Evolutionary conservation across 2,113 vertebrate species (phyloP), one percentile per base, ranked within the genome.

Genomic region (Lanius collurio): DNA sequence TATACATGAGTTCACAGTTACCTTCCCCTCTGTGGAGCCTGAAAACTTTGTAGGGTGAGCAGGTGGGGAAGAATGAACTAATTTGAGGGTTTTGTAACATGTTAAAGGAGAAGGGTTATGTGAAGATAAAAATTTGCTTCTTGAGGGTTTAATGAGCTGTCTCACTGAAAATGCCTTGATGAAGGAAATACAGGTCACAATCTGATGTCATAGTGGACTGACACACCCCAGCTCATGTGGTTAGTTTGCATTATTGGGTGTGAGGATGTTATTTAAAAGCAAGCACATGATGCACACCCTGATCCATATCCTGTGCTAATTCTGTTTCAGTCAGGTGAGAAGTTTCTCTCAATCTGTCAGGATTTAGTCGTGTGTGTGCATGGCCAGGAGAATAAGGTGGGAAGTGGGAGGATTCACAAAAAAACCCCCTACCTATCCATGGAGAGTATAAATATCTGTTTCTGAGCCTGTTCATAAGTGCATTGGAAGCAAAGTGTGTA

Each of bases 181-280:
- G 11, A 28, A 57, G 75, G 18, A 73, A 71, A 33, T 21, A 1
- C 47, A 55, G 26, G 27, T 21, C 14, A 13, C 33, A 15, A 5
- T 76, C 21, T 55, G 7, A n/a, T 30, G 18, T 44, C 1, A 0
- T 53, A 68, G 19, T 90, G 24, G 52, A 56, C 39, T 73, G 44
- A 65, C 31, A 53, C 30, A 24, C 20, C 23, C 56, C 53, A 30
- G 3, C 73, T 86, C 1, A 0, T 44, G 31, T 2, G 2, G 5
- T 64, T 47, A 56, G 9, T 22, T 91, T 42, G 6, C 37, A 13
- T 7, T 35, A 5, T 11, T 86, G 9, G 57, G 19, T 19, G 17
- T 62, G 33, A 92, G 35, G 17, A 17, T 30, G 10, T 30, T 87
- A 8, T 73, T 89, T 86, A 44, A 64, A 84, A 80, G 8, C 15